Percentiles rank a stretch among this genome's conserved stretches.
These are phyloP conservation scores for Acrossocheilus wenchowensis DNA, from an alignment of 2,797 vertebrate species.

Conservation along the genomic window DNA sequence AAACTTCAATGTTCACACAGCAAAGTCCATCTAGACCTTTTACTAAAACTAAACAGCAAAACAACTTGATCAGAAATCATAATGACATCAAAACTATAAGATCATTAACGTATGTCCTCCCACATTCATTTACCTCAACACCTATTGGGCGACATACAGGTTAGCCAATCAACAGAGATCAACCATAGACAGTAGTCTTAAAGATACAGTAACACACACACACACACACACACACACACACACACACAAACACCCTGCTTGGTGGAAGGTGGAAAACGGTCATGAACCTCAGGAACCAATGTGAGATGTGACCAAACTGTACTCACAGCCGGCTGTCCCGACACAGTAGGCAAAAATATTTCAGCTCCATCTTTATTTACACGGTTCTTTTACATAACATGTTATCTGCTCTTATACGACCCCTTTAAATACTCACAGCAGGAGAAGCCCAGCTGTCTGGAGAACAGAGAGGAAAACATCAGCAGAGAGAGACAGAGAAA, in stretches of 20 bases:
- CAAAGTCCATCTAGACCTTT: neutral
- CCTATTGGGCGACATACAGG: neutral
- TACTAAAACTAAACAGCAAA: neutral
- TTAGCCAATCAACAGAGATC: conserved; percentile 7
- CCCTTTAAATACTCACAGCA: conserved; percentile 34
- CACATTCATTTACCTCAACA: neutral
- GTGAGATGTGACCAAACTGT: neutral
- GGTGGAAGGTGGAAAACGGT: neutral
- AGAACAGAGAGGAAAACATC: neutral
- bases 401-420: conserved; percentile 25
- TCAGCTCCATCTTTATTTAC: neutral
- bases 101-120: neutral
- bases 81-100: neutral
- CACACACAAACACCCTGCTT: neutral
- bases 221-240: neutral
- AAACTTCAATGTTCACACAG: neutral
- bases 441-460: conserved; percentile 42
- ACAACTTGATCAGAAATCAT: neutral
- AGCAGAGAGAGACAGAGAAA: neutral
- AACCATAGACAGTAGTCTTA: conserved; percentile 2
- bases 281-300: neutral
- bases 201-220: neutral
- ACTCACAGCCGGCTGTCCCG: neutral
- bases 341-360: conserved; percentile 15
- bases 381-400: conserved; percentile 8